phyloP scores from a whole-genome alignment of 35 echinoderm and acorn worm species.

The Heliocidaris erythrogramma region DNA sequence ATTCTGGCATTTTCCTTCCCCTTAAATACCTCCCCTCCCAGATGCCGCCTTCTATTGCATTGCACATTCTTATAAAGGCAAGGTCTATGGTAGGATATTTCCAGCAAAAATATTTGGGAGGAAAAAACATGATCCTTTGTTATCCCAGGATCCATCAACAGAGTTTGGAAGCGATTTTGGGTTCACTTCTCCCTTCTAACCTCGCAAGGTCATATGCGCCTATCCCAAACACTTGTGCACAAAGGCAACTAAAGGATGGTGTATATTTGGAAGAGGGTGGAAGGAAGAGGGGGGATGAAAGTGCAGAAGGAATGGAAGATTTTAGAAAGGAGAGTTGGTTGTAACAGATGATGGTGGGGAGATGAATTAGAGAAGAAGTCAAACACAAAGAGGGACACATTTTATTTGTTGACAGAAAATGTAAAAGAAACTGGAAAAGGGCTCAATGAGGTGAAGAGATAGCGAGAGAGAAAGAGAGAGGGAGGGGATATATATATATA shows the following conservation, averaged over 20 bases:
- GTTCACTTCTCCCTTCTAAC: neutral
- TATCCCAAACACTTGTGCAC: neutral
- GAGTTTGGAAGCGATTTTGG: neutral
- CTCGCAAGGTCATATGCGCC: neutral
- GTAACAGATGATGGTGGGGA: neutral
- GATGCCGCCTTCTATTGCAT: no score
- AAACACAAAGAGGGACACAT: neutral
- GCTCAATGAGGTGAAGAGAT: neutral
- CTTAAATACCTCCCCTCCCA: no score
- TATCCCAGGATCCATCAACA: neutral
- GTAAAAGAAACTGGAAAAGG: neutral
- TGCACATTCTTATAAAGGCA: neutral
- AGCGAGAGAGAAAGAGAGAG: neutral
- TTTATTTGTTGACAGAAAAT: neutral
- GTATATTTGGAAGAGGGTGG: no score
- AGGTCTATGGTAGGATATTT: neutral
- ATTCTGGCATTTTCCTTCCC: no score
- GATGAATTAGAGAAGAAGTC: neutral
- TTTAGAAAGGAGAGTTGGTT: neutral
- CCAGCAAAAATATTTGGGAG: constrained; percentile 1
- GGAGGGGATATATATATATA: no score
- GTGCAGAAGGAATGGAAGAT: neutral
- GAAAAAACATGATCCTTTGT: neutral
- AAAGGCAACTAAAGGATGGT: no score
- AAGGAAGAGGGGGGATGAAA: no score